A percentile compares a stretch with the other conserved stretches of the same genome.
Conservation (phyloP, 2,888 invertebrate species). For the Ophion ellenae region DNA sequence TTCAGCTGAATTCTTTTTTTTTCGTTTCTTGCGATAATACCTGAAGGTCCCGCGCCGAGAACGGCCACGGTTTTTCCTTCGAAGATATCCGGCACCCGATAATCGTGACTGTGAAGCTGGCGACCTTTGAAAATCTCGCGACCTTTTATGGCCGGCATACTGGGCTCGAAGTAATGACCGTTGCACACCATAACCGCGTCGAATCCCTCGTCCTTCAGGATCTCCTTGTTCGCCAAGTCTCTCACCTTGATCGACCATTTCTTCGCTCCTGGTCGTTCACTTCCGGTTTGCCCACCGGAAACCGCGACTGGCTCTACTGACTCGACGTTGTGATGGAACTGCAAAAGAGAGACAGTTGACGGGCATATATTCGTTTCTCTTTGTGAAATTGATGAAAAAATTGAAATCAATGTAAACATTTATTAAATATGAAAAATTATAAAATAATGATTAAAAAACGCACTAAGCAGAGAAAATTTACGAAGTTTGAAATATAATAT, state of each 20-base stretch:
- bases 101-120: slow-evolving; percentile 83
- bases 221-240: slow-evolving; percentile 74
- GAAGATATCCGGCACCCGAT: slow-evolving; percentile 80
- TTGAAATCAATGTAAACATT: no score
- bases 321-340: slow-evolving; percentile 80
- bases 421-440: no score
- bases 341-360: not conserved
- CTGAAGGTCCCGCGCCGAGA: slow-evolving; percentile 83
- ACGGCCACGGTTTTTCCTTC: slow-evolving; percentile 78
- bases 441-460: not conserved
- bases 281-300: slow-evolving; percentile 46
- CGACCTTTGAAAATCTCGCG: slow-evolving; percentile 80
- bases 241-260: slow-evolving; percentile 80
- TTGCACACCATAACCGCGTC: slow-evolving; percentile 83
- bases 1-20: not conserved
- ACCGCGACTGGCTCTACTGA: slow-evolving; percentile 72
- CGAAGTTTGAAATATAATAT: not conserved
- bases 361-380: not conserved
- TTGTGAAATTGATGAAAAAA: no score
- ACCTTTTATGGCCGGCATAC: slow-evolving; percentile 83
- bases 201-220: slow-evolving; percentile 75
- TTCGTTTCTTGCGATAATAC: slow-evolving; percentile 64
- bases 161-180: slow-evolving; percentile 85
- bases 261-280: slow-evolving; percentile 18
- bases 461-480: not conserved